Conservation (phyloP, 2,113 vertebrate genomes). For the Lontra canadensis region DNA sequence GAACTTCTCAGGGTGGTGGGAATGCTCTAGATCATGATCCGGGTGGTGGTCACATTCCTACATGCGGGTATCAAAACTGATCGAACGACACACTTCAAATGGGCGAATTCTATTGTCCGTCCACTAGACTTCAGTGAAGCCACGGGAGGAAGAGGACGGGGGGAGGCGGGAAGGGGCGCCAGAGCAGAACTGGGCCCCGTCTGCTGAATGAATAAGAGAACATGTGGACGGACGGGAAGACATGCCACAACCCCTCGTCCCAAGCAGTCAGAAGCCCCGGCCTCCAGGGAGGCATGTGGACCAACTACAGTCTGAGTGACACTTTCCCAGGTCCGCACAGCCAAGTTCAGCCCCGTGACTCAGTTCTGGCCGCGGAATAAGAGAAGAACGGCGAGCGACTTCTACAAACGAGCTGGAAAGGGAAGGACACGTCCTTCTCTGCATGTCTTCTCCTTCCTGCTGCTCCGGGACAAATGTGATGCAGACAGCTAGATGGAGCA, state of each 20-base stretch:
- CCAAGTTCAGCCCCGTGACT: neutral
- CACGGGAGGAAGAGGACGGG: neutral
- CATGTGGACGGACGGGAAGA: fast-evolving
- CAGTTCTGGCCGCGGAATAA: fast-evolving
- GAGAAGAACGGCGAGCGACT: fast-evolving
- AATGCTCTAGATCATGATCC: neutral
- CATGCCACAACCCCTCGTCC: neutral
- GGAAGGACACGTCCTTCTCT: neutral
- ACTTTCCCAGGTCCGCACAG: fast-evolving
- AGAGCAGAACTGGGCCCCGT: fast-evolving
- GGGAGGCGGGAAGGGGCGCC: fast-evolving
- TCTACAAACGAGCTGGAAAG: neutral
- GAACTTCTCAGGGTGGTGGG: fast-evolving
- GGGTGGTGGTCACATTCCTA: neutral
- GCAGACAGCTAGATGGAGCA: neutral
- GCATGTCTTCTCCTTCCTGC: fast-evolving
- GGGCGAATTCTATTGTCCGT: fast-evolving
- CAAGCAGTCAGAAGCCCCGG: neutral
- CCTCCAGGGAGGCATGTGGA: fast-evolving
- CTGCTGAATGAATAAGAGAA: fast-evolving
- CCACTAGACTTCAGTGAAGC: neutral
- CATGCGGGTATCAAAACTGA: neutral
- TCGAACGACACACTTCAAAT: fast-evolving
- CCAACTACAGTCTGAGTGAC: neutral
- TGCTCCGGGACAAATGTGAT: neutral